A percentile compares a stretch with the other conserved stretches of the same genome.
phyloP scores from a whole-genome alignment of 2,113 vertebrate species.

The Pelecanoides urinatrix region DNA sequence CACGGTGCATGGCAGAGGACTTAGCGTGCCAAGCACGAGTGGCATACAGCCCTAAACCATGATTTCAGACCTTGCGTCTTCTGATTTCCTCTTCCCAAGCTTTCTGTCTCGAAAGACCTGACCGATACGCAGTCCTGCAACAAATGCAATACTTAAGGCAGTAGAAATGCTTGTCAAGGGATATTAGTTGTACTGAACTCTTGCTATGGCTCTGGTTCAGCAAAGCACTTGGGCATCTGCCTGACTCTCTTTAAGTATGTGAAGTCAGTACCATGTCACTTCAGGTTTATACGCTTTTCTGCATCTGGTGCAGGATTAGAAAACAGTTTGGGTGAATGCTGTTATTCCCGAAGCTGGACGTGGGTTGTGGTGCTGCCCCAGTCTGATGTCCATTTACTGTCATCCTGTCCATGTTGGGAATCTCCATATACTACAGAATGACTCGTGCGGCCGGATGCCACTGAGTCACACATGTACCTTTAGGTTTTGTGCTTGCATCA shows the following conservation, averaged over 20 bases:
- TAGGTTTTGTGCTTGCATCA: not conserved
- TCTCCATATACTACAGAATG: not conserved
- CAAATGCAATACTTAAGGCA: not conserved
- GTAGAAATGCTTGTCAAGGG: not conserved
- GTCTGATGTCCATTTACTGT: not conserved
- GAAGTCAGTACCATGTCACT: not conserved
- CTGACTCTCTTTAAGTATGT: not conserved
- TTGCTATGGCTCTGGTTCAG: not conserved
- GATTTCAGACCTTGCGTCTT: not conserved
- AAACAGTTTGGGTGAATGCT: not conserved
- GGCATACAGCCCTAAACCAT: not conserved
- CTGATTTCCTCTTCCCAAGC: not conserved
- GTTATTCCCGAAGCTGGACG: not conserved
- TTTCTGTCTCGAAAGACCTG: not conserved
- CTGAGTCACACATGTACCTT: not conserved
- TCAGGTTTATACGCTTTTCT: not conserved
- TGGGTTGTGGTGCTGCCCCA: not conserved
- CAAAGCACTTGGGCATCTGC: not conserved
- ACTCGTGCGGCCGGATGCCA: accelerated
- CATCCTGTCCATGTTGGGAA: not conserved
- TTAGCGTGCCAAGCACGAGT: not conserved
- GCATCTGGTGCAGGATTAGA: not conserved
- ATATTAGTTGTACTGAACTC: not conserved
- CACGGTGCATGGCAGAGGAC: not conserved
- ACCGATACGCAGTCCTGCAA: not conserved